Percentiles rank a stretch among this genome's conserved stretches.
Evolutionary conservation across 2,113 vertebrate genomes (phyloP).

Genomic region (Neolamprologus hecqui): DNA sequence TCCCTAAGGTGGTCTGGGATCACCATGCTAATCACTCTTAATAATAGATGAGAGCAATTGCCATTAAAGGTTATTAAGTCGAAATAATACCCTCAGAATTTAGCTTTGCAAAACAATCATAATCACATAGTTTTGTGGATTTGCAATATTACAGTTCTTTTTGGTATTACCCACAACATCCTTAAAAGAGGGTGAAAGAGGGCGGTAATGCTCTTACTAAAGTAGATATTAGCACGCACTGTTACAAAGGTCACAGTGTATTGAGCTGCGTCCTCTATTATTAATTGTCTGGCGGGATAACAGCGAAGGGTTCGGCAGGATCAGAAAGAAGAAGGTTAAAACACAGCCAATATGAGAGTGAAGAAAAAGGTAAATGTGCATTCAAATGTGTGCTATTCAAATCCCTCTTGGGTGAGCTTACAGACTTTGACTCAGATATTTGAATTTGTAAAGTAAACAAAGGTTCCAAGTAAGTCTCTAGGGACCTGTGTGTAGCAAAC

Average conservation of each 20-base stretch:
- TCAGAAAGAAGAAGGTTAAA: background rate
- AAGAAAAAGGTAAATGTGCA: constrained; percentile 29
- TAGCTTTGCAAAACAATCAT: background rate
- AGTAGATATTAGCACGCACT: constrained; percentile 14
- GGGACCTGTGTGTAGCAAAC: background rate
- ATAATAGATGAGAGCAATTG: background rate
- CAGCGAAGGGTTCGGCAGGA: background rate
- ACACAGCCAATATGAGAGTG: background rate
- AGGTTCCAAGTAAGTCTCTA: background rate
- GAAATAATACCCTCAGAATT: background rate
- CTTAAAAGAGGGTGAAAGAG: background rate
- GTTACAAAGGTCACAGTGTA: constrained; percentile 19
- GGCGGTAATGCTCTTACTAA: constrained; percentile 48
- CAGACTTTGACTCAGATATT: constrained; percentile 1
- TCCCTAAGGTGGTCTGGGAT: background rate
- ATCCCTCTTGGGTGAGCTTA: background rate
- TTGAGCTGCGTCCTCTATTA: background rate
- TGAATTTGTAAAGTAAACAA: background rate
- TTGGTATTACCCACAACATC: background rate
- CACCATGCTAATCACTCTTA: background rate
- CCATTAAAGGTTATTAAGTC: background rate
- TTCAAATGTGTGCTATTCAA: constrained; percentile 52
- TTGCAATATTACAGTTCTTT: background rate
- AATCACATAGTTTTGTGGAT: background rate
- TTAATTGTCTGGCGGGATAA: background rate